phyloP scores from a whole-genome alignment of 2,888 invertebrate genomes.

The Smittia aterrima region DNA sequence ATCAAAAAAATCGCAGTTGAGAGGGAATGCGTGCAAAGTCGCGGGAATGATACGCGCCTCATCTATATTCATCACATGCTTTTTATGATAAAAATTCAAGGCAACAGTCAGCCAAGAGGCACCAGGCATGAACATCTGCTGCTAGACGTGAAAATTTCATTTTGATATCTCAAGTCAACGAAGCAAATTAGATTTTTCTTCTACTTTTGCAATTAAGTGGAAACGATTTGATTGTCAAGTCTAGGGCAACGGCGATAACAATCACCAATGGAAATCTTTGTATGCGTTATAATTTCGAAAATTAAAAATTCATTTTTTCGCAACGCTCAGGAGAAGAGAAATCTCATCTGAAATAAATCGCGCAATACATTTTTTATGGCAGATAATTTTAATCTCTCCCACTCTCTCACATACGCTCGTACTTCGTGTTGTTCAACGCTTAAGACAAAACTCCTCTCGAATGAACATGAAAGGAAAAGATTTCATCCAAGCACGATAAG shows the following conservation, averaged over 20 bases:
- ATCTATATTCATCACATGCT: conserved; percentile 40
- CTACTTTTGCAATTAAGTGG: too few relatives aligned
- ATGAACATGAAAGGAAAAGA: not conserved
- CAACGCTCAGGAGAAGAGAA: conserved; percentile 3
- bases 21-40: conserved; percentile 12
- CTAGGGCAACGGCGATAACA: too few relatives aligned
- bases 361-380: conserved; percentile 42
- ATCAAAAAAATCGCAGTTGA: conserved; percentile 25
- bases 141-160: too few relatives aligned
- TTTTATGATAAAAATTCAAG: conserved; percentile 38
- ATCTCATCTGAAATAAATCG: conserved; percentile 41
- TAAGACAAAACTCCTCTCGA: not conserved
- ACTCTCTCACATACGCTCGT: not conserved
- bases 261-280: too few relatives aligned
- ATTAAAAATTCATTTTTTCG: conserved; percentile 41
- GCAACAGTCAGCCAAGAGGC: conserved; percentile 16
- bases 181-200: too few relatives aligned
- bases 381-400: conserved; percentile 38
- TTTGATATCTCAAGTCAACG: too few relatives aligned
- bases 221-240: too few relatives aligned
- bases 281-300: conserved; percentile 41
- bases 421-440: conserved; percentile 12
- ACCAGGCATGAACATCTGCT: not conserved
- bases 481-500: not conserved
- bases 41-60: conserved; percentile 6